Evolutionary conservation across 2,113 vertebrate genomes (phyloP).

Genomic region (Chinchilla lanigera): DNA sequence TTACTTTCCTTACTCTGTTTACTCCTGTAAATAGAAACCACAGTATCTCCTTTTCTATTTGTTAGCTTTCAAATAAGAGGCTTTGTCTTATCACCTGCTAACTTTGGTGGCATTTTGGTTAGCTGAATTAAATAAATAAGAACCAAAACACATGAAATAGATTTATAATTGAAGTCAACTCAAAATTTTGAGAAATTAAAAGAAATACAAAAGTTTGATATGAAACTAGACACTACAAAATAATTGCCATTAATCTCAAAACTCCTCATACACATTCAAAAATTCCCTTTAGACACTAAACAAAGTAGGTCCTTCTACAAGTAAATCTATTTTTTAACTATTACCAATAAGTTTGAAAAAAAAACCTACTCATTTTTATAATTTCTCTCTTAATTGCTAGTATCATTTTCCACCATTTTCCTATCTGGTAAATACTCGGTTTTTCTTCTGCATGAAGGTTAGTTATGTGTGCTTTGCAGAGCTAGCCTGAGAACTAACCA

Average conservation of each 20-base stretch:
- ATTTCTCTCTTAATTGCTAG: background rate
- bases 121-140: background rate
- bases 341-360: background rate
- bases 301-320: background rate
- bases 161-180: constrained; percentile 19
- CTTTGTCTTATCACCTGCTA: background rate
- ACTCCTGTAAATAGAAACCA: background rate
- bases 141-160: background rate
- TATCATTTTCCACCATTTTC: background rate
- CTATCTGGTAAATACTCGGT: background rate
- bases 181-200: background rate
- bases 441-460: background rate
- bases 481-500: background rate
- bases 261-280: background rate
- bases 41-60: background rate
- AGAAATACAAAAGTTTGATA: background rate
- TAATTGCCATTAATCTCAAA: background rate
- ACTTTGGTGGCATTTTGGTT: background rate
- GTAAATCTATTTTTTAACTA: background rate
- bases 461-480: background rate
- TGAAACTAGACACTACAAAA: background rate
- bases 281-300: background rate
- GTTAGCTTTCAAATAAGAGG: background rate
- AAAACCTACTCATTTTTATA: background rate
- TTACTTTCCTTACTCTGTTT: background rate